Evolutionary conservation across 2,797 vertebrate genomes (phyloP).

Genomic region (Macrochelys suwanniensis): DNA sequence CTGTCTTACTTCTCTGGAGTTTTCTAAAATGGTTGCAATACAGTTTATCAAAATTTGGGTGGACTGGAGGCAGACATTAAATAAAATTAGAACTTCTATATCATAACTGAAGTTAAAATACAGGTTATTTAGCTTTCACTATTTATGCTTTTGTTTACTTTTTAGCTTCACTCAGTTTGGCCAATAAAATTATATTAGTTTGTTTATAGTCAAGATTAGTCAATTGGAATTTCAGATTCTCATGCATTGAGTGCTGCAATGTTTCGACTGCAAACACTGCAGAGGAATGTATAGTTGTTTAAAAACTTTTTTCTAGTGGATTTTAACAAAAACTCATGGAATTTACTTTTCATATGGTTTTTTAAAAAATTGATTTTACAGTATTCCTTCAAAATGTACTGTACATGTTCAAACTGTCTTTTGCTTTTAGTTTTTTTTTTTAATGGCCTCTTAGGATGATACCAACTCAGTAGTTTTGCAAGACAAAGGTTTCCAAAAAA

Average conservation of each 20-base stretch:
- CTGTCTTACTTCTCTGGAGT: constrained; percentile 25
- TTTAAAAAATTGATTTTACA: neutral
- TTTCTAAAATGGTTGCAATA: constrained; percentile 23
- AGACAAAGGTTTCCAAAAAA: neutral
- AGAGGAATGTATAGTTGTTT: neutral
- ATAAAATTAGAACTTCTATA: neutral
- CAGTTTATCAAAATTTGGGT: constrained; percentile 21
- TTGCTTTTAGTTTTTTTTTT: neutral
- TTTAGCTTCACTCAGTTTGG: constrained; percentile 5
- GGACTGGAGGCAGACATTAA: constrained; percentile 17
- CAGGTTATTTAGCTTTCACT: constrained; percentile 12
- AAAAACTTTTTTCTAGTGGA: neutral
- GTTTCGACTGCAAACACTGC: neutral
- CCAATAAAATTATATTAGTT: neutral
- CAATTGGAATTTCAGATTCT: neutral
- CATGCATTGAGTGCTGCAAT: neutral
- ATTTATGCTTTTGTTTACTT: constrained; percentile 23
- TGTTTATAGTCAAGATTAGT: neutral
- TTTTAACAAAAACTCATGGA: neutral
- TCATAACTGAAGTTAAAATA: constrained; percentile 25
- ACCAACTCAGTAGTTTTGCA: neutral
- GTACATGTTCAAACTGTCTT: neutral
- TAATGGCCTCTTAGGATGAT: neutral
- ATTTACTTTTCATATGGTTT: neutral
- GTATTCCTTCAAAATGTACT: neutral